These are phyloP conservation scores for Prenolepis imparis DNA, from an alignment of 2,888 invertebrate species.

Conservation along the genomic window DNA sequence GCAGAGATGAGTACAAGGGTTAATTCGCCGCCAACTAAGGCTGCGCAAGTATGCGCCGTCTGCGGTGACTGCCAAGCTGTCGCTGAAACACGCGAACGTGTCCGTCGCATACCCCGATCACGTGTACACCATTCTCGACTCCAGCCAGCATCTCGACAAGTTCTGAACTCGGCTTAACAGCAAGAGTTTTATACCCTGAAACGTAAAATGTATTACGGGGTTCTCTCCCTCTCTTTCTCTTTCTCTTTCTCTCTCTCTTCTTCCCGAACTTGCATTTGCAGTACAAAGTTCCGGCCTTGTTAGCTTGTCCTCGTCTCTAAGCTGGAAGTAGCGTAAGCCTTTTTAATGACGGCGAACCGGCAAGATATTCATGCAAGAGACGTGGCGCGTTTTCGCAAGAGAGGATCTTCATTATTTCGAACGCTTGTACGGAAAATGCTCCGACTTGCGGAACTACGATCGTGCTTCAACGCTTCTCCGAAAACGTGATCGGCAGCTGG, in stretches of 20 bases:
- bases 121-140: conserved; percentile 40
- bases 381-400: conserved; percentile 63
- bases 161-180: conserved; percentile 66
- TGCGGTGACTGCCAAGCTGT: conserved; percentile 44
- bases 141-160: conserved; percentile 52
- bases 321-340: conserved; percentile 65
- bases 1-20: conserved; percentile 29
- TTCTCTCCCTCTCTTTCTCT: neutral
- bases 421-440: conserved; percentile 23
- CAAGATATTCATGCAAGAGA: conserved; percentile 68
- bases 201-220: conserved; percentile 68
- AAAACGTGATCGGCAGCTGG: conserved; percentile 49
- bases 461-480: conserved; percentile 28
- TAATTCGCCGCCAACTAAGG: conserved; percentile 26
- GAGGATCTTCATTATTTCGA: conserved; percentile 55
- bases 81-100: conserved; percentile 36
- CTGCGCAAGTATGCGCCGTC: conserved; percentile 28
- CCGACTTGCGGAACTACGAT: conserved; percentile 2
- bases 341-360: conserved; percentile 62
- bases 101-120: conserved; percentile 58
- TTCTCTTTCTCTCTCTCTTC: no score
- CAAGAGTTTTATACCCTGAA: conserved; percentile 58
- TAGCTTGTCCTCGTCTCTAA: conserved; percentile 48
- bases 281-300: conserved; percentile 62
- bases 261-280: conserved; percentile 67